These are phyloP conservation scores for Disparrhopalites patrizii DNA, from an alignment of 2,888 invertebrate genomes.

Conservation along the genomic window DNA sequence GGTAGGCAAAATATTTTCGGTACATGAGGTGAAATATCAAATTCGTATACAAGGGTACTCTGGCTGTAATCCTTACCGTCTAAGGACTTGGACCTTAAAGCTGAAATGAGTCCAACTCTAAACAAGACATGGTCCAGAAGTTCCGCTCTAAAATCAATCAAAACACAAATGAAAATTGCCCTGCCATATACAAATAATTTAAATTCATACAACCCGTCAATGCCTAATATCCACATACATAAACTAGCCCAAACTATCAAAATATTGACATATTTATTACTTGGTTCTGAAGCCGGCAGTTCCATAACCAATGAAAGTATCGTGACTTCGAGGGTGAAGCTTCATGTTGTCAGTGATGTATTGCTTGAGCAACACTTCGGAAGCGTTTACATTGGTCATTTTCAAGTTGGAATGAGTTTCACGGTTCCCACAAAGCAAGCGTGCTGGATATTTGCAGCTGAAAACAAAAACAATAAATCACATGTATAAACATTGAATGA, in stretches of 20 bases:
- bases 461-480: background rate
- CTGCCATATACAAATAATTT: background rate
- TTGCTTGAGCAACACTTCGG: constrained; percentile 12
- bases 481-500: too few relatives aligned
- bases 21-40: too few relatives aligned
- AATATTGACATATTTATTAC: constrained; percentile 48
- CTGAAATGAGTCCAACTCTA: constrained; percentile 89
- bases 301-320: constrained; percentile 52
- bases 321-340: constrained; percentile 16
- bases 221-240: too few relatives aligned
- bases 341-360: constrained; percentile 16
- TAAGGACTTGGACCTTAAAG: constrained; percentile 74
- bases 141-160: constrained; percentile 67
- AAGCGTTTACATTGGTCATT: constrained; percentile 9
- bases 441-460: too few relatives aligned
- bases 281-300: constrained; percentile 56
- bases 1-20: background rate
- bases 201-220: too few relatives aligned
- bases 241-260: background rate
- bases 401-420: too few relatives aligned
- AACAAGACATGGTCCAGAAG: constrained; percentile 86
- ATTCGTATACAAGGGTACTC: too few relatives aligned
- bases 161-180: constrained; percentile 3
- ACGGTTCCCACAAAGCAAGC: too few relatives aligned
- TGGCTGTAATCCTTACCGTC: constrained; percentile 58